Percentiles rank a stretch among this genome's conserved stretches.
phyloP scores from a whole-genome alignment of 1,140 invertebrate genomes.

The Brachionus paranguensis region DNA sequence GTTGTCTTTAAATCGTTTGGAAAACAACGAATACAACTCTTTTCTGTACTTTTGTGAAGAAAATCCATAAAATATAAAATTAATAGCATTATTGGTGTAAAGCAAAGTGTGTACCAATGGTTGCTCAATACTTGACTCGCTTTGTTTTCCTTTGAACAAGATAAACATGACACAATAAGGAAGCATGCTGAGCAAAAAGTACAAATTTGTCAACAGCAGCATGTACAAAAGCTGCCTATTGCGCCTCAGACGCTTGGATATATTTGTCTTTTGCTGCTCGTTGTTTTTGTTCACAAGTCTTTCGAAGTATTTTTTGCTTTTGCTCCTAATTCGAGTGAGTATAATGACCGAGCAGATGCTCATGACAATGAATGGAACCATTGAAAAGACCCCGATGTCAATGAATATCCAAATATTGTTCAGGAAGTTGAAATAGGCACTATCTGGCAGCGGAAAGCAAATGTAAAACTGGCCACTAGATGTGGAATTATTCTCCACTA shows the following conservation, averaged over 20 bases:
- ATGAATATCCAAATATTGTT: conserved; percentile 27
- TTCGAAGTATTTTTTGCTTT: conserved; percentile 33
- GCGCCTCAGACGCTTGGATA: conserved; percentile 1
- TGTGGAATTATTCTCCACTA: not conserved
- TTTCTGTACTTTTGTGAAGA: conserved; percentile 21
- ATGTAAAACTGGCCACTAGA: not conserved
- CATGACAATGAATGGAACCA: conserved; percentile 37
- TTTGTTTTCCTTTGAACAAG: conserved; percentile 23
- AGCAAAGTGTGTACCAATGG: not conserved
- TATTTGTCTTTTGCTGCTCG: not conserved
- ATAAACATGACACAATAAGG: conserved; percentile 19
- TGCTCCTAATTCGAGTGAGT: not conserved
- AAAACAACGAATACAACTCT: conserved; percentile 3
- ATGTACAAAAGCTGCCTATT: conserved; percentile 25
- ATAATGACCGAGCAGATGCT: conserved; percentile 8
- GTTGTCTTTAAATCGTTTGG: not conserved
- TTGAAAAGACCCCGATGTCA: not conserved
- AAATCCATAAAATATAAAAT: conserved; percentile 33
- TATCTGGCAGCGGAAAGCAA: conserved; percentile 1
- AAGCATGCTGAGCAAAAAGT: conserved; percentile 16
- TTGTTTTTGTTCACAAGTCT: not conserved
- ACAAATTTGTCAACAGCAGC: conserved; percentile 28
- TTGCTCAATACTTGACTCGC: not conserved
- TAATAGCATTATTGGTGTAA: conserved; percentile 29
- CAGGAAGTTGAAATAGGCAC: not conserved